These are phyloP conservation scores for Epinephelus awoara DNA, from an alignment of 2,797 vertebrate genomes.

Conservation along the genomic window DNA sequence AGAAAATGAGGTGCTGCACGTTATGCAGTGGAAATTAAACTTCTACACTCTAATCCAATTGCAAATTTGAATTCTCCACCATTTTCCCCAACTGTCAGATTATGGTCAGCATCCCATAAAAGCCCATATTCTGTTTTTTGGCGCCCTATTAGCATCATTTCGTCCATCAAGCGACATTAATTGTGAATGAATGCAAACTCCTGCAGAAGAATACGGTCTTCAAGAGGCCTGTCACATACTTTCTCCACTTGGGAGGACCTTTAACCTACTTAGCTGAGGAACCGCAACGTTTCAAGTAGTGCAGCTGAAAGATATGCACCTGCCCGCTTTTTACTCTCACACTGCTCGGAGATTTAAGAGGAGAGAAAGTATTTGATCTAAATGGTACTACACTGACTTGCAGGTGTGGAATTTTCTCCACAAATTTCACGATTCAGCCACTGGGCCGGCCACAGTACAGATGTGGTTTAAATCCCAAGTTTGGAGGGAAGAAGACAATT, in stretches of 20 bases:
- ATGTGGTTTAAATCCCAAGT: slow-evolving; percentile 12
- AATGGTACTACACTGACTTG: slow-evolving; percentile 73
- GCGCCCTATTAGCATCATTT: slow-evolving; percentile 90
- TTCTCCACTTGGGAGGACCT: slow-evolving; percentile 90
- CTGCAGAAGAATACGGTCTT: slow-evolving; percentile 88
- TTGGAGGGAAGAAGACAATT: neutral
- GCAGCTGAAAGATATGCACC: slow-evolving; percentile 87
- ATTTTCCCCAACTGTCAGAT: slow-evolving; percentile 53
- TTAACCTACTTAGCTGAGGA: slow-evolving; percentile 89
- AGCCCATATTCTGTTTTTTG: slow-evolving; percentile 76
- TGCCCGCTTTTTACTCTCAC: slow-evolving; percentile 84
- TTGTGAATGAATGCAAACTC: slow-evolving; percentile 90
- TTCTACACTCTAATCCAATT: slow-evolving; percentile 47
- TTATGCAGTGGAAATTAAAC: slow-evolving; percentile 16
- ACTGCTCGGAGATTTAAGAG: slow-evolving; percentile 80
- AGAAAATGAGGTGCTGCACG: slow-evolving; percentile 28
- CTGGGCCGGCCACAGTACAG: slow-evolving; percentile 6
- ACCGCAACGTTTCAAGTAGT: slow-evolving; percentile 87
- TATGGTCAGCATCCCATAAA: slow-evolving; percentile 61
- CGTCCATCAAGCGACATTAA: slow-evolving; percentile 91
- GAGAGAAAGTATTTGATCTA: slow-evolving; percentile 84
- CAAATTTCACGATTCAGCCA: slow-evolving; percentile 47
- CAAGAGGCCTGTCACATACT: slow-evolving; percentile 90
- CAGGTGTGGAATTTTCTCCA: slow-evolving; percentile 73
- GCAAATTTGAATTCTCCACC: slow-evolving; percentile 39